Evolutionary conservation across 1,140 invertebrate genomes (phyloP).

Genomic region (Drosophila carrolli): DNA sequence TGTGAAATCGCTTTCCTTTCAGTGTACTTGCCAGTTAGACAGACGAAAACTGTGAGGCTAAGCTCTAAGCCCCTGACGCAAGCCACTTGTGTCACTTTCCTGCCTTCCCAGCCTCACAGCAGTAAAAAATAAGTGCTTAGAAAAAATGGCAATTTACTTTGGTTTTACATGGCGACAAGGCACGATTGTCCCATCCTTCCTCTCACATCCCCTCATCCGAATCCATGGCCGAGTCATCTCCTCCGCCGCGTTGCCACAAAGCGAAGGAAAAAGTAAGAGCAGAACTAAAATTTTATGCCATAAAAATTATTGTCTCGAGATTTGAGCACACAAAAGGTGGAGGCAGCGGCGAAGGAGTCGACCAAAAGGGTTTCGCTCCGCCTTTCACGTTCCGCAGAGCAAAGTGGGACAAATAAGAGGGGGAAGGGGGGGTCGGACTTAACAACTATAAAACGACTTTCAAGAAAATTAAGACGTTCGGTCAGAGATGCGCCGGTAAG

Average conservation of each 20-base stretch:
- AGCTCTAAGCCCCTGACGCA: constrained; percentile 7
- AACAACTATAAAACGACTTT: constrained; percentile 44
- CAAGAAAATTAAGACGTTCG: constrained; percentile 42
- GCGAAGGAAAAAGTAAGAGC: constrained; percentile 51
- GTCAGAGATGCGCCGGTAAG: constrained; percentile 7
- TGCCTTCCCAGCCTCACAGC: constrained; percentile 37
- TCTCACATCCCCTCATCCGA: background rate
- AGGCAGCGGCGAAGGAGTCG: background rate
- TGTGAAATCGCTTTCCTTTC: background rate
- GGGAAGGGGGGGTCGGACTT: constrained; percentile 12
- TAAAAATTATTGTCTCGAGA: constrained; percentile 77
- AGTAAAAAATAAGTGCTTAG: constrained; percentile 69
- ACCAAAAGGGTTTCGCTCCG: constrained; percentile 27
- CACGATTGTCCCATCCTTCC: constrained; percentile 24
- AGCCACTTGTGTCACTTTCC: constrained; percentile 32
- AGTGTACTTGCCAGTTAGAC: constrained; percentile 10
- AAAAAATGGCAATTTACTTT: constrained; percentile 78
- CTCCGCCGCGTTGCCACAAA: background rate
- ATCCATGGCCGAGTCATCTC: too few relatives aligned
- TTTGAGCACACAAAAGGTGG: constrained; percentile 50
- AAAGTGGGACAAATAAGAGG: constrained; percentile 8
- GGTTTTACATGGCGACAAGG: constrained; percentile 64
- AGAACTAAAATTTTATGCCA: constrained; percentile 74
- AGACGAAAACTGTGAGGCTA: constrained; percentile 10
- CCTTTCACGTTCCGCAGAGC: background rate